Evolutionary conservation across 2,113 vertebrate genomes (phyloP).

Genomic region (Dipodomys merriami): DNA sequence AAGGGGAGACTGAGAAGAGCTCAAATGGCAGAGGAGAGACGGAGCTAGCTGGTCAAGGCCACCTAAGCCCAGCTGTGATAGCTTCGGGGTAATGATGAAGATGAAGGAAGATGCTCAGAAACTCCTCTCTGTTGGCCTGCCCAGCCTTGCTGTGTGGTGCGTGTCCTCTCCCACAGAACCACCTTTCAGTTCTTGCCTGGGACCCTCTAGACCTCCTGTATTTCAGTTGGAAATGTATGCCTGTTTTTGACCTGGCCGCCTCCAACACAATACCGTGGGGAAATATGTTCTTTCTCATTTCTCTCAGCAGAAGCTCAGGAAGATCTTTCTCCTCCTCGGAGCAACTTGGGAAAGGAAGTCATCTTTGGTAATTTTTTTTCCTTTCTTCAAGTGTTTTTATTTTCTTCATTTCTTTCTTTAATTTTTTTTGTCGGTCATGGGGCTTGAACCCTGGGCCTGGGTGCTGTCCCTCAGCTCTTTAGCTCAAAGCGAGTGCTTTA

Average conservation of each 20-base stretch:
- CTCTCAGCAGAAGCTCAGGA: background rate
- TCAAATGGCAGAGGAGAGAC: background rate
- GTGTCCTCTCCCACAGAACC: rapidly evolving
- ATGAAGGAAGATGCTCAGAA: background rate
- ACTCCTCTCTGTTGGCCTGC: rapidly evolving
- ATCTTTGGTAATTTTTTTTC: no score
- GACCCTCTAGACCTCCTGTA: background rate
- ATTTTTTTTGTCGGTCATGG: no score
- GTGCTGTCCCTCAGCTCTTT: no score
- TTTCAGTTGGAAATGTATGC: background rate
- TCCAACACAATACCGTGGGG: background rate
- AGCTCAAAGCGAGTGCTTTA: no score
- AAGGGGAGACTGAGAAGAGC: background rate
- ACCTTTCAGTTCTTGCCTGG: background rate
- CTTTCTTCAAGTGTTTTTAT: no score
- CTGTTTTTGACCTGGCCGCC: background rate
- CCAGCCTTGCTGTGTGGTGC: rapidly evolving
- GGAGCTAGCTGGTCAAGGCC: background rate
- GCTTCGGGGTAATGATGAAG: background rate
- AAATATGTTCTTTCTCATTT: background rate
- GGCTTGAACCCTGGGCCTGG: no score
- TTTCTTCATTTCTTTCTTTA: no score
- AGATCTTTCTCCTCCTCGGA: background rate
- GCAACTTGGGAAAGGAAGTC: background rate
- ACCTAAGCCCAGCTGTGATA: background rate